A percentile compares a stretch with the other conserved stretches of the same genome.
phyloP scores from a whole-genome alignment of 2,888 invertebrate species.

The Empis livida region DNA sequence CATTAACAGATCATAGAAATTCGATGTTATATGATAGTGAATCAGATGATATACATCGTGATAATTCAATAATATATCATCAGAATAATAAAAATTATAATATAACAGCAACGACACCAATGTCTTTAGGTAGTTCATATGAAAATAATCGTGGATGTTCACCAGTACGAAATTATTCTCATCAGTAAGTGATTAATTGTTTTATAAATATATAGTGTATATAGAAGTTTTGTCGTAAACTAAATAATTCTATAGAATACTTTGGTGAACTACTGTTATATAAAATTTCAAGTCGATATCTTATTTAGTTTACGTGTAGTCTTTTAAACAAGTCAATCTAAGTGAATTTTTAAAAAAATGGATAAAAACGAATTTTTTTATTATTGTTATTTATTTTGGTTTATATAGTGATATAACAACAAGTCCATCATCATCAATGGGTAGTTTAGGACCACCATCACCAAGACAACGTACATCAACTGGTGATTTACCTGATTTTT shows the following conservation, averaged over 20 bases:
- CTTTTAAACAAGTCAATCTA: neutral
- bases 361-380: neutral
- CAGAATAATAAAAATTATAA: neutral
- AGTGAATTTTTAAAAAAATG: neutral
- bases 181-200: no score
- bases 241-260: no score
- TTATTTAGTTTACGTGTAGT: neutral
- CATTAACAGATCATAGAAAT: constrained; percentile 20
- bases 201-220: no score
- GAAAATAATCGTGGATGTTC: constrained; percentile 11
- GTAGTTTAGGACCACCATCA: constrained; percentile 30
- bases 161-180: constrained; percentile 12
- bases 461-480: constrained; percentile 26
- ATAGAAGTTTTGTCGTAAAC: no score
- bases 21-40: constrained; percentile 42
- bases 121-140: constrained; percentile 13
- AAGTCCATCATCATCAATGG: constrained; percentile 32
- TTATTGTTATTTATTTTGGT: constrained; percentile 1
- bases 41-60: constrained; percentile 40
- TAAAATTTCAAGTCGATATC: no score
- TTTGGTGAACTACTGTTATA: no score
- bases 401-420: constrained; percentile 22
- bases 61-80: constrained; percentile 5
- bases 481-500: constrained; percentile 14
- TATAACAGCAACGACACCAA: constrained; percentile 4